Base-by-base conservation (phyloP, 2,888 invertebrate genomes). In the Melieria picta region DNA sequence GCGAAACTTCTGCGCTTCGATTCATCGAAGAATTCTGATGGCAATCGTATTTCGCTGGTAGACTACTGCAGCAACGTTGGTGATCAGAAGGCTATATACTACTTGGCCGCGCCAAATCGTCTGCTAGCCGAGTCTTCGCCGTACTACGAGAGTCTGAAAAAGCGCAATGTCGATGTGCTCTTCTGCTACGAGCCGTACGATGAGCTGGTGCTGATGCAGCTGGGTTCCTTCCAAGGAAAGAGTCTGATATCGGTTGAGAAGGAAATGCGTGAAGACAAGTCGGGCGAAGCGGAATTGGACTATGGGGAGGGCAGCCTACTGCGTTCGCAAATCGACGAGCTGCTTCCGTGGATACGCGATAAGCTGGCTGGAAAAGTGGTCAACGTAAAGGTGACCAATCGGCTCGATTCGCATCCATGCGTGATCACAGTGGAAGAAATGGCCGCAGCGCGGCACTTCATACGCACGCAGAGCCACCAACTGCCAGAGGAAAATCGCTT, bases 111-210 rank as follows among this genome's bases (percentile, higher is more conserved):
- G 11, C 98, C 98, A 7, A 98, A 97, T 84, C 97, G 99, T 45
- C 90, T 92, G 73, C 88, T 99, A 68, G 99, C 99, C 0, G 96
- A 97, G 87, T 91, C 93, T 0, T 98, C 98, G 0, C 98, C 99
- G 0, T 99, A 99, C 85, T 96, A 93, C 81, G 99, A 99, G 88
- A 94, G 95, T 10, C 89, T 99, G 13, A 95, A 95, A 84, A 93
- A 93, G 82, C 92, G 92, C 65, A 92, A 95, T 78, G 91, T 94
- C 5, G 97, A 98, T 88, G 98, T 99, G 0, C 87, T 99, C 11
- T 99, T 97, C 88, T 96, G 98, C 82, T 98, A 95, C 81, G 98
- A 99, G 83, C 93, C 95, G n/a, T 97, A 98, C 80, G 99, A 99
- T 85, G 99, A 99, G 86, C 88, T 99, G 67, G 96, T 98, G 4